Evolutionary conservation across 2,113 vertebrate genomes (phyloP).

Genomic region (Felis catus): DNA sequence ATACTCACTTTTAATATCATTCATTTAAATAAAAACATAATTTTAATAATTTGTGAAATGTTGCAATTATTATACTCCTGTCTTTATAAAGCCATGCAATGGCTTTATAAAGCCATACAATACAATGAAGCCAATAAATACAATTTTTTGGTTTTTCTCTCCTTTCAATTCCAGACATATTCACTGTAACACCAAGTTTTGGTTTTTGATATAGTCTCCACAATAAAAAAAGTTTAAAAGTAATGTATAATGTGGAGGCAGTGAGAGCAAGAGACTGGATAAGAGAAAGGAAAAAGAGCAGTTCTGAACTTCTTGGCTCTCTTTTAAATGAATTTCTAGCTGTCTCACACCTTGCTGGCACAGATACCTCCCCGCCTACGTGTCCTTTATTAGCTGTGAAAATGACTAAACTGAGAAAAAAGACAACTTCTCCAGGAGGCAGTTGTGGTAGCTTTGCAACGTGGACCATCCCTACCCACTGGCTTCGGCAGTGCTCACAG

Average conservation of each 20-base stretch:
- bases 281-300: background rate
- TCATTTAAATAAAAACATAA: background rate
- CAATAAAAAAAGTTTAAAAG: background rate
- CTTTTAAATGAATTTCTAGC: background rate
- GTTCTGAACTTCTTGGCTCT: background rate
- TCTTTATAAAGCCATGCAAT: background rate
- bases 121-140: background rate
- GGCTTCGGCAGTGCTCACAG: background rate
- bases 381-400: background rate
- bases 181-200: background rate
- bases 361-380: background rate
- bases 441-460: background rate
- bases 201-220: background rate
- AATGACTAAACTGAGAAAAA: background rate
- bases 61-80: background rate
- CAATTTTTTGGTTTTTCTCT: background rate
- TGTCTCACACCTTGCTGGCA: background rate
- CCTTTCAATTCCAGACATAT: background rate
- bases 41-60: background rate
- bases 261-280: background rate
- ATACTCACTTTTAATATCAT: background rate
- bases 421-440: background rate
- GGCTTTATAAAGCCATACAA: background rate
- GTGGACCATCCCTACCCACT: background rate
- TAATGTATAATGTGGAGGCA: background rate